phyloP scores from a whole-genome alignment of 1,140 invertebrate genomes.

The Pachypsylla venusta region DNA sequence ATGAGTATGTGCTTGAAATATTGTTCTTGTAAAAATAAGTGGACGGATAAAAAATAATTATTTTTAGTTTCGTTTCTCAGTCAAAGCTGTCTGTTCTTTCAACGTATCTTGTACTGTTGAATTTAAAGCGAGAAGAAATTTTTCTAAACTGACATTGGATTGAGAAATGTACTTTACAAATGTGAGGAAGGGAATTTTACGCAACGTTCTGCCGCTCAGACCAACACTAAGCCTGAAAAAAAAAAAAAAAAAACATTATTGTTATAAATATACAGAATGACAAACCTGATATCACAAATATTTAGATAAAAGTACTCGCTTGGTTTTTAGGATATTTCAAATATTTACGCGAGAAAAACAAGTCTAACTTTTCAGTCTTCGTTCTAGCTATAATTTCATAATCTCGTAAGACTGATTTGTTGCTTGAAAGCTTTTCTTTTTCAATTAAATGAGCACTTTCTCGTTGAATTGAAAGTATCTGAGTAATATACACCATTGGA shows the following conservation, averaged over 20 bases:
- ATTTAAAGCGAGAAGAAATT: background rate
- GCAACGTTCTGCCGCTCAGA: constrained; percentile 66
- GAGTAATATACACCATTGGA: too few relatives aligned
- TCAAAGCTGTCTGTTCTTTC: background rate
- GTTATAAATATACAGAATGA: constrained; percentile 34
- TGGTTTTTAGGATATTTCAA: constrained; percentile 25
- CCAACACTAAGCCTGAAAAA: constrained; percentile 43
- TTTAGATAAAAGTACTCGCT: constrained; percentile 27
- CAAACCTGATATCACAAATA: too few relatives aligned
- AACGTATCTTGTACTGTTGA: background rate
- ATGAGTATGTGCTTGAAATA: too few relatives aligned
- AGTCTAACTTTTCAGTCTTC: constrained; percentile 27
- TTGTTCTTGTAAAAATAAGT: background rate
- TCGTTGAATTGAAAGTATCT: too few relatives aligned
- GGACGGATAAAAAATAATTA: background rate
- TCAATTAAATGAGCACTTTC: too few relatives aligned
- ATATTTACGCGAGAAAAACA: constrained; percentile 25
- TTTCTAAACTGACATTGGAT: background rate
- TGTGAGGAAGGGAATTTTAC: constrained; percentile 63
- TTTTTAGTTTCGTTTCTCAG: background rate
- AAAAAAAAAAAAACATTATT: constrained; percentile 26
- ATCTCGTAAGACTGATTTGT: too few relatives aligned
- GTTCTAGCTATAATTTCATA: constrained; percentile 15
- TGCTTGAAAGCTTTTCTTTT: too few relatives aligned
- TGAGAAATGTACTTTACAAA: background rate